Evolutionary conservation across 2,888 invertebrate genomes (phyloP), one percentile per base, ranked within the genome.

Genomic region (Dorcus parallelipipedus): DNA sequence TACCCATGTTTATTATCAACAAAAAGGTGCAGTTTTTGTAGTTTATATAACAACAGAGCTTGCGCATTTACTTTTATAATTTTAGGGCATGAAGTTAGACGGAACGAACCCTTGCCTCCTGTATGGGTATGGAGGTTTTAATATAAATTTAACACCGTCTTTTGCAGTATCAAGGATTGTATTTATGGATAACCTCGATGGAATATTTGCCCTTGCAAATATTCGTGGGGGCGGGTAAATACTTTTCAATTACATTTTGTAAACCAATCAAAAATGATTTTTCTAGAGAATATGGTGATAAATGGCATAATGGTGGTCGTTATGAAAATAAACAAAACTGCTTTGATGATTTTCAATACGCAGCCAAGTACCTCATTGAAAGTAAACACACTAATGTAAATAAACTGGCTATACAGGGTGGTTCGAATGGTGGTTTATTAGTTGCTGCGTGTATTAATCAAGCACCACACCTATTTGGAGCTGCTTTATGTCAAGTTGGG

Each of bases 121-220:
- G 39, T 97, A 97, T 78, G 98, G 97, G 10, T 98, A 98, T 78
- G 98, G 98, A 54, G 98, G 98, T 0, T 99, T 99, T 79, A 97
- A 95, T 80, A 87, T 95, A 67, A 91, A 93, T 76, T 82, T 97
- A 65, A 90, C 91, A 74, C 97, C 98, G 4, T 85, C 86, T 51
- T 99, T 98, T 81, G 91, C 92, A 68, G 87, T 95, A 33, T 89
- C 90, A 9, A 84, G 95, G 54, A 79, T 97, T 38, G 87, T 95
- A 64, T 95, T 95, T 76, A 89, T 97, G 74, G 90, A 95, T 71
- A 88, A 94, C 72, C 88, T 97, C 65, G 84, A 89, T 74, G 97
- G 97, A 1, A 84, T 97, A 52, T 85, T 93, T 63, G 97, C 95
- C 10, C 85, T 95, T 65, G 91, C 98, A 26, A 99, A 98, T 81